Percentiles rank a stretch among this genome's conserved stretches.
Conservation (phyloP, 92 coral and sea anemone genomes). For the Nematostella vectensis region DNA sequence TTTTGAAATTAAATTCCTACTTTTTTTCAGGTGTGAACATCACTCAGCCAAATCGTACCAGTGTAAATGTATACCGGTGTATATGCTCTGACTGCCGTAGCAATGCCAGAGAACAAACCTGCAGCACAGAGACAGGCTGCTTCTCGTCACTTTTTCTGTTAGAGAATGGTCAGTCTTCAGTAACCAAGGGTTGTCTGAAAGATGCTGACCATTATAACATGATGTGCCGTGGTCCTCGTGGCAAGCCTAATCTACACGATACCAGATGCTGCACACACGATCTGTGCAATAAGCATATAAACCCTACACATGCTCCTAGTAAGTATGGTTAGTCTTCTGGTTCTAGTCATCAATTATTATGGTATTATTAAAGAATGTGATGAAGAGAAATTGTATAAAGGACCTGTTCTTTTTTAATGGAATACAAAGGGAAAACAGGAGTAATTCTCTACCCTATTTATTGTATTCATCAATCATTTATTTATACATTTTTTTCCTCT, state of each 20-base stretch:
- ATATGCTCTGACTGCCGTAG: constrained; percentile 16
- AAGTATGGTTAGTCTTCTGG: constrained; percentile 1
- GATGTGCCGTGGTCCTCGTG: constrained; percentile 15
- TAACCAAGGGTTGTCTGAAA: constrained; percentile 39
- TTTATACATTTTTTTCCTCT: neutral
- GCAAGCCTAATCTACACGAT: constrained; percentile 18
- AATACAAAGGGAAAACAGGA: neutral
- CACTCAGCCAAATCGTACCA: neutral
- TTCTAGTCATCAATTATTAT: neutral
- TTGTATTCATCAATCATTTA: no score
- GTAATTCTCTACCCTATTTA: neutral
- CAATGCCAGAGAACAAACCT: constrained; percentile 3
- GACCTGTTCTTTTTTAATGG: neutral
- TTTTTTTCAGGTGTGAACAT: no score
- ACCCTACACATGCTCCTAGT: constrained; percentile 28
- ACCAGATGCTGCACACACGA: constrained; percentile 23
- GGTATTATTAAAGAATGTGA: neutral
- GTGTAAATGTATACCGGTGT: constrained; percentile 12
- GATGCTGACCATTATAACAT: constrained; percentile 2
- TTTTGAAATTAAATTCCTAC: no score
- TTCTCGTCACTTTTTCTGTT: constrained; percentile 23
- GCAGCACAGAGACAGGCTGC: constrained; percentile 33
- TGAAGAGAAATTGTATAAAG: neutral
- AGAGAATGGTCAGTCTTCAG: constrained; percentile 1
- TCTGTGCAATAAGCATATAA: constrained; percentile 25